phyloP scores from a whole-genome alignment of 2,888 invertebrate species.

The Drosophila mayaguana region DNA sequence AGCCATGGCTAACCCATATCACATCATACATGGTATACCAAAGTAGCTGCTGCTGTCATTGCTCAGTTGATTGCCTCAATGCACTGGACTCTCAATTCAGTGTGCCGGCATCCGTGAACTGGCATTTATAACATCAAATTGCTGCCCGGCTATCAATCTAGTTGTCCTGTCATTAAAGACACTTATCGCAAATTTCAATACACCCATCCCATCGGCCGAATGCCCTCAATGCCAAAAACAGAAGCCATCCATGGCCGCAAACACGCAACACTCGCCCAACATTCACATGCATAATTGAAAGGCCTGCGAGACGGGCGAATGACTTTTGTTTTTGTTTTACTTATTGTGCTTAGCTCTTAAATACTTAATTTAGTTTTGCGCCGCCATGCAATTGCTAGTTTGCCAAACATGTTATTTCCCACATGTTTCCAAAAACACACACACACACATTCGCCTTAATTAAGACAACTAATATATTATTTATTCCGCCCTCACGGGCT shows the following conservation, averaged over 20 bases:
- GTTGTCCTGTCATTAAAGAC: slow-evolving; percentile 31
- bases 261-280: slow-evolving; percentile 36
- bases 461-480: neutral
- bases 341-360: slow-evolving; percentile 19
- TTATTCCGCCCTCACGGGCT: neutral
- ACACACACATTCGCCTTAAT: neutral
- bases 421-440: neutral
- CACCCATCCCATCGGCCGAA: neutral
- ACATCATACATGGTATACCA: neutral
- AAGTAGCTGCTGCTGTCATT: slow-evolving; percentile 6
- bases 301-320: slow-evolving; percentile 15
- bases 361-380: slow-evolving; percentile 23
- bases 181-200: slow-evolving; percentile 36
- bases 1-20: slow-evolving; percentile 1
- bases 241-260: slow-evolving; percentile 5
- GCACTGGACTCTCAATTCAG: slow-evolving; percentile 19
- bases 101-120: slow-evolving; percentile 19
- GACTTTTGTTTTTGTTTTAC: neutral
- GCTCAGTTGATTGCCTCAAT: slow-evolving; percentile 17
- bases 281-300: slow-evolving; percentile 48
- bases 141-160: slow-evolving; percentile 24
- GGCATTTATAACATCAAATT: slow-evolving; percentile 34
- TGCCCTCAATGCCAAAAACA: neutral
- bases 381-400: slow-evolving; percentile 12
- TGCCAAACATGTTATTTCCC: slow-evolving; percentile 7